These are phyloP conservation scores for Triops cancriformis DNA, from an alignment of 1,140 invertebrate genomes.

Conservation along the genomic window DNA sequence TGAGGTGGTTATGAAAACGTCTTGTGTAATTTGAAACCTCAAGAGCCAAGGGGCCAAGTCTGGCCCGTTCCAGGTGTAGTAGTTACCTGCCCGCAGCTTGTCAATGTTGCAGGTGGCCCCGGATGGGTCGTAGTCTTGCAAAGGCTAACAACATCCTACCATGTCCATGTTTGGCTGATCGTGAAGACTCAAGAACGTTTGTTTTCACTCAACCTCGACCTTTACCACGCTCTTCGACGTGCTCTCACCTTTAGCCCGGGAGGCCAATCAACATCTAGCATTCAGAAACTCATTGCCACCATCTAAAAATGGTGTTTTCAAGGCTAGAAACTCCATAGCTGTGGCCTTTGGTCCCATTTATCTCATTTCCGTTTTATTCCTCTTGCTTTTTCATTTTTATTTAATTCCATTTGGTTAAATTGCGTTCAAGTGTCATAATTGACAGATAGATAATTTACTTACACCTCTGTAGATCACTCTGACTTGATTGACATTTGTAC, in stretches of 20 bases:
- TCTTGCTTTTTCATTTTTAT: too few species aligned
- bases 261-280: not conserved
- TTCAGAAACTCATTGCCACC: not conserved
- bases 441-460: too few species aligned
- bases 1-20: not conserved
- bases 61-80: not conserved
- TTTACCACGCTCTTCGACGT: not conserved
- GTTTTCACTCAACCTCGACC: conserved; percentile 12
- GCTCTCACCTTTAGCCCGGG: conserved; percentile 11
- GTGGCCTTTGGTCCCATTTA: conserved; percentile 22
- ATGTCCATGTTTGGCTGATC: not conserved
- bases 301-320: not conserved
- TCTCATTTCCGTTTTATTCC: conserved; percentile 11
- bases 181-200: not conserved
- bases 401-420: too few species aligned
- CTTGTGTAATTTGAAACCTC: not conserved
- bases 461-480: too few species aligned
- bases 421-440: too few species aligned
- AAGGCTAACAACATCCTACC: conserved; percentile 1
- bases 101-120: not conserved
- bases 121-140: not conserved
- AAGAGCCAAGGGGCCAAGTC: not conserved
- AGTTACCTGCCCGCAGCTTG: not conserved
- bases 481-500: too few species aligned
- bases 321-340: not conserved